Percentiles rank a stretch among this genome's conserved stretches.
phyloP scores from a whole-genome alignment of 37 sponge, comb jelly and placozoan genomes.

The Oscarella lobularis region DNA sequence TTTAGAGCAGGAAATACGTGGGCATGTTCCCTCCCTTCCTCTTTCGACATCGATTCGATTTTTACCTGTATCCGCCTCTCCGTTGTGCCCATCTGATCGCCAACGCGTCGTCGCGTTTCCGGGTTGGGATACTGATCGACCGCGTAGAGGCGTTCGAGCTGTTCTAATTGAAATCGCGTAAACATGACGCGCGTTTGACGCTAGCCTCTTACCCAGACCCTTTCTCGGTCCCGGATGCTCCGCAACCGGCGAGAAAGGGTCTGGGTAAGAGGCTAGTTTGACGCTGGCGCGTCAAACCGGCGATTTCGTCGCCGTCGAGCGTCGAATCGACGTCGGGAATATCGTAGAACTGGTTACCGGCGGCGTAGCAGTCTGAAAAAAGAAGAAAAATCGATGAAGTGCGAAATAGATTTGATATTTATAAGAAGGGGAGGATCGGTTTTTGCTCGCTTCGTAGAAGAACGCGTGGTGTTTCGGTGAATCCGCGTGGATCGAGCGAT shows the following conservation, averaged over 20 bases:
- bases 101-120: not conserved
- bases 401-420: not conserved
- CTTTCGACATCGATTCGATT: not conserved
- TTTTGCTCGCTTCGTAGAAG: too few species aligned
- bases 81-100: not conserved
- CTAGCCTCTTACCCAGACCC: too few species aligned
- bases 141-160: not conserved
- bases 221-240: too few species aligned
- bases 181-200: not conserved
- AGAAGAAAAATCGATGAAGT: not conserved
- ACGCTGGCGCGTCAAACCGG: too few species aligned
- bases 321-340: too few species aligned
- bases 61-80: not conserved
- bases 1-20: too few species aligned
- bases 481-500: too few species aligned
- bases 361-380: not conserved
- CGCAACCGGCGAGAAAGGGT: too few species aligned
- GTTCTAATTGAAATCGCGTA: not conserved
- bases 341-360: not conserved
- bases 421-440: too few species aligned
- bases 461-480: too few species aligned
- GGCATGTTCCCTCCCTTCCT: not conserved
- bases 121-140: not conserved
- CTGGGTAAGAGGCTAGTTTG: too few species aligned
- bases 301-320: too few species aligned